Percentiles rank a stretch among this genome's conserved stretches.
These are phyloP conservation scores for Leptobrachium ailaonicum DNA, from an alignment of 2,113 vertebrate genomes.

Conservation along the genomic window DNA sequence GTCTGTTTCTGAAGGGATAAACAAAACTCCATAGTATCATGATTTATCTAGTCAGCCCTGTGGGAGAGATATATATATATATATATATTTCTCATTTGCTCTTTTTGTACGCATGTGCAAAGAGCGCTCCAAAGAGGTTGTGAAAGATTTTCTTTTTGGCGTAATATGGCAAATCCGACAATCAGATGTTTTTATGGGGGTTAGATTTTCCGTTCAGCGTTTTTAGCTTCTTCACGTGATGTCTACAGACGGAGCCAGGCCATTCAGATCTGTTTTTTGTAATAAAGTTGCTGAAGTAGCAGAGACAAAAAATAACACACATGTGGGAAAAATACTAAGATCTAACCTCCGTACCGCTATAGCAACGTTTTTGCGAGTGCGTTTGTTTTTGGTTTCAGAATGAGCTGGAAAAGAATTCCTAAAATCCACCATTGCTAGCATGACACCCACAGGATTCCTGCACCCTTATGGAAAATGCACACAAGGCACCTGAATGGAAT, in stretches of 20 bases:
- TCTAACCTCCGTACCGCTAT: background rate
- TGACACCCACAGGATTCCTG: too few species aligned
- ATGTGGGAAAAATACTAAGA: slow-evolving; percentile 8
- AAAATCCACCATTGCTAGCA: too few species aligned
- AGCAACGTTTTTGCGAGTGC: too few species aligned
- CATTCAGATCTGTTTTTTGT: slow-evolving; percentile 17
- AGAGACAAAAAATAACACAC: slow-evolving; percentile 13
- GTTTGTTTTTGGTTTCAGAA: too few species aligned
- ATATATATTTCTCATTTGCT: background rate
- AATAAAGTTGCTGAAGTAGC: slow-evolving; percentile 38
- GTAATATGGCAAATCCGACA: background rate
- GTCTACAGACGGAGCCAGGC: slow-evolving; percentile 26
- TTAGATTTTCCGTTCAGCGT: slow-evolving; percentile 44
- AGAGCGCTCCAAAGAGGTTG: background rate
- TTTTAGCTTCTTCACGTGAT: slow-evolving; percentile 29
- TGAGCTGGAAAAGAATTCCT: too few species aligned
- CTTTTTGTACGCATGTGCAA: too few species aligned
- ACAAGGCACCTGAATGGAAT: too few species aligned
- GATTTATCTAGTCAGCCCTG: slow-evolving; percentile 9
- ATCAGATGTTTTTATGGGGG: slow-evolving; percentile 18
- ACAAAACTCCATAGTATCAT: slow-evolving; percentile 34
- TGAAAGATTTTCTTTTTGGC: slow-evolving; percentile 16
- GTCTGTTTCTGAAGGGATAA: slow-evolving; percentile 10
- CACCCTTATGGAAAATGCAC: too few species aligned
- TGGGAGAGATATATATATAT: background rate